phyloP scores from a whole-genome alignment of 2,888 invertebrate species.

The Euclidia mi region DNA sequence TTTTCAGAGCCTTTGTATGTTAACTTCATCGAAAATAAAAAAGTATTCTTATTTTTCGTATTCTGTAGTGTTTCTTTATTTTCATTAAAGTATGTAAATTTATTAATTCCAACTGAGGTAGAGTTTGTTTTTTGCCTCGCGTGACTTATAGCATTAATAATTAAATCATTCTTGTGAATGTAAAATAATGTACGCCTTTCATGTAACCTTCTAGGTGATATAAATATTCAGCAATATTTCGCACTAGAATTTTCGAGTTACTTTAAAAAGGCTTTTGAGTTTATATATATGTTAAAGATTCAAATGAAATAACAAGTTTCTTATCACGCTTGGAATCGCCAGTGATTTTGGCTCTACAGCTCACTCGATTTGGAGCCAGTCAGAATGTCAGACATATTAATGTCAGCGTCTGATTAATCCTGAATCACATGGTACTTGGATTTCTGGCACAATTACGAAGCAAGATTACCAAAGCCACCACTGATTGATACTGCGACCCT shows the following conservation, averaged over 20 bases:
- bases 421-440: conserved; percentile 65
- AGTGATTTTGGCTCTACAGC: conserved; percentile 14
- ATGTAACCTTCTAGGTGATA: background rate
- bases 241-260: too few species aligned
- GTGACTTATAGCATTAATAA: conserved; percentile 5
- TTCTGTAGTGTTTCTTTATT: background rate
- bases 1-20: conserved; percentile 14
- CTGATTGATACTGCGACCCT: conserved; percentile 76
- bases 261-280: too few species aligned
- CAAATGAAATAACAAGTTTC: too few species aligned
- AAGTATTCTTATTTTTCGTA: background rate
- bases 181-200: background rate
- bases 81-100: conserved; percentile 9
- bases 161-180: background rate
- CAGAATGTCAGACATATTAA: conserved; percentile 43
- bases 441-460: conserved; percentile 73
- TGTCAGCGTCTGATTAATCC: conserved; percentile 48
- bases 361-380: conserved; percentile 17
- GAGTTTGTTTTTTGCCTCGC: background rate
- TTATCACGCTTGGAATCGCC: background rate
- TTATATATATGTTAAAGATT: too few species aligned
- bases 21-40: background rate
- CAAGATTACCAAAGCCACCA: conserved; percentile 74
- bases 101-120: background rate
- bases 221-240: too few species aligned